Evolutionary conservation across 2,888 invertebrate species (phyloP).

Genomic region (Oxystoma pomonae): DNA sequence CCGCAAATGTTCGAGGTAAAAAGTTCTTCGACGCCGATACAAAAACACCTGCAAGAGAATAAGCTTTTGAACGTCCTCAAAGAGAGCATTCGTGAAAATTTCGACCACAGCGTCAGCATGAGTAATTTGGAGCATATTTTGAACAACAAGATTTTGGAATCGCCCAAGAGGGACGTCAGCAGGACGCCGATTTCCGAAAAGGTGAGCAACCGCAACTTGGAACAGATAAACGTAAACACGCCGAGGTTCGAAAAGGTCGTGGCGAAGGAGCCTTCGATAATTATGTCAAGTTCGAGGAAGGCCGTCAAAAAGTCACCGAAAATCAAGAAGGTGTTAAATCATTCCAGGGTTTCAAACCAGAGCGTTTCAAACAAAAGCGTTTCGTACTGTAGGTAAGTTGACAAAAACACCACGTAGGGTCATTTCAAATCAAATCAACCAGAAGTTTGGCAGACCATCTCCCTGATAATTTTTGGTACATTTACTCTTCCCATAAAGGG

Average conservation of each 20-base stretch:
- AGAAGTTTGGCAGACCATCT: no score
- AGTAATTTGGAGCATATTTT: no score
- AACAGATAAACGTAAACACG: not conserved
- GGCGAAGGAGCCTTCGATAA: not conserved
- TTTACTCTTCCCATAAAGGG: no score
- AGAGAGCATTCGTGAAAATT: not conserved
- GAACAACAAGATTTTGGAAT: not conserved
- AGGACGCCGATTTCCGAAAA: slow-evolving; percentile 17
- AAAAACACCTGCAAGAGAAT: slow-evolving; percentile 14
- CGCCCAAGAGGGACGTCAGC: not conserved
- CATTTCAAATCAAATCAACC: no score
- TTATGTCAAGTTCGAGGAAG: not conserved
- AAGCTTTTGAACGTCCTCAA: slow-evolving; percentile 10
- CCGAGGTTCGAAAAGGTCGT: not conserved
- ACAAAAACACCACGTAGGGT: no score
- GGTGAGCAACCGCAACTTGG: slow-evolving; percentile 20
- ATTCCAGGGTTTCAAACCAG: slow-evolving; percentile 19
- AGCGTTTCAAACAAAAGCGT: no score
- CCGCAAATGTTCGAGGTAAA: slow-evolving; percentile 34
- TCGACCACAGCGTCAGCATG: no score
- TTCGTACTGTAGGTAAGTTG: no score
- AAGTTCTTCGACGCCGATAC: slow-evolving; percentile 35
- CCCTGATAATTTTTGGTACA: no score
- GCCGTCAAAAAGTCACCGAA: slow-evolving; percentile 20
- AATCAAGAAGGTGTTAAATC: slow-evolving; percentile 10